Evolutionary conservation across 2,888 invertebrate genomes (phyloP).

Genomic region (Neoscelio sp.): DNA sequence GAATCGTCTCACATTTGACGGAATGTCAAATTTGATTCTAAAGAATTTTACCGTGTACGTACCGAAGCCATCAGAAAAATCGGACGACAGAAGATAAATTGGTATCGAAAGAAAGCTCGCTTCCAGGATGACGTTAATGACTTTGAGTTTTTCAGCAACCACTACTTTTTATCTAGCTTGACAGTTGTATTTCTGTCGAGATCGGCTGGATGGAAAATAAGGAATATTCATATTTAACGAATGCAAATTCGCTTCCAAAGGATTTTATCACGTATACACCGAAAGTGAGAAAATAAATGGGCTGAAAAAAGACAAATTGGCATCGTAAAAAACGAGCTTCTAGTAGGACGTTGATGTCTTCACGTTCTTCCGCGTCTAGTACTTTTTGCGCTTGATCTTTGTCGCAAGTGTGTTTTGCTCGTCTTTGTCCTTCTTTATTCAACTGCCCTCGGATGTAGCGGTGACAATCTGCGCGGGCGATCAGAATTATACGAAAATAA

Average conservation of each 20-base stretch:
- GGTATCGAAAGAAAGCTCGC: too few species aligned
- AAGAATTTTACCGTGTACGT: neutral
- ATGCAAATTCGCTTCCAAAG: conserved; percentile 34
- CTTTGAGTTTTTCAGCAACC: too few species aligned
- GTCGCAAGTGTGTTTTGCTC: conserved; percentile 28
- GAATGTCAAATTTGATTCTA: neutral
- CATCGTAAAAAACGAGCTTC: conserved; percentile 35
- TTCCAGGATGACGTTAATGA: too few species aligned
- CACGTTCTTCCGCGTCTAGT: conserved; percentile 52
- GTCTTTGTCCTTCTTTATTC: conserved; percentile 33
- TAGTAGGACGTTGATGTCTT: conserved; percentile 50
- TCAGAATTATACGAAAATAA: conserved; percentile 65
- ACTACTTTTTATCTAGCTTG: too few species aligned
- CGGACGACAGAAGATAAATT: too few species aligned
- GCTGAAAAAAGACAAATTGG: conserved; percentile 51
- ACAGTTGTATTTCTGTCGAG: too few species aligned
- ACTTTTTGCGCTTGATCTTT: conserved; percentile 54
- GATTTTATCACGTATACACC: conserved; percentile 23
- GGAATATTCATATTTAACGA: too few species aligned
- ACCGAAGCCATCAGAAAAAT: too few species aligned
- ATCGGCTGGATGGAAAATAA: too few species aligned
- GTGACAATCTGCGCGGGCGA: conserved; percentile 58
- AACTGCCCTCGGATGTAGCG: conserved; percentile 10
- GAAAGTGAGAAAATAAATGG: conserved; percentile 12
- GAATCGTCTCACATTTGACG: neutral